Evolutionary conservation across 2,113 vertebrate species (phyloP).

Genomic region (Noturus placidus): DNA sequence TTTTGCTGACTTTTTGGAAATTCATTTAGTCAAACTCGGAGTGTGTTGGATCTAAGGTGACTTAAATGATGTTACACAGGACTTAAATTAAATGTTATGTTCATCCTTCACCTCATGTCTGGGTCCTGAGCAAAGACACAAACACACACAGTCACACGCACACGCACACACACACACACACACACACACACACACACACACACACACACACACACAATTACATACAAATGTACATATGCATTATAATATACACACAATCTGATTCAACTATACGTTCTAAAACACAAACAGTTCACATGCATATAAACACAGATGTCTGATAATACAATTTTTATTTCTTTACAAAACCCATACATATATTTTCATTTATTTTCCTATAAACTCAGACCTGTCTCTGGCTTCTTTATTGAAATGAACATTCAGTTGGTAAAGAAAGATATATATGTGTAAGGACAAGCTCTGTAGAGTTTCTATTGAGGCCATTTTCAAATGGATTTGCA

Average conservation of each 20-base stretch:
- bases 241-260: neutral
- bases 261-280: neutral
- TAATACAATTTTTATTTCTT: neutral
- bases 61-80: too few relatives aligned
- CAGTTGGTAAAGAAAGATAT: neutral
- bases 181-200: too few relatives aligned
- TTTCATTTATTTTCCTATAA: neutral
- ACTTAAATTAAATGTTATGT: conserved; percentile 22
- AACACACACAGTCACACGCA: neutral
- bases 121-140: neutral
- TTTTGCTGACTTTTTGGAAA: neutral
- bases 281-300: neutral
- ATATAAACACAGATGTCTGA: neutral
- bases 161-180: neutral
- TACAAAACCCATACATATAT: neutral
- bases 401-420: neutral
- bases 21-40: neutral
- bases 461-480: neutral
- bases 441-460: neutral
- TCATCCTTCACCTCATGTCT: conserved; percentile 6
- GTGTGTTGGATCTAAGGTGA: neutral
- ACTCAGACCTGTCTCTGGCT: neutral
- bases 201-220: neutral
- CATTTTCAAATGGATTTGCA: neutral
- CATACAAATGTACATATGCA: neutral